phyloP scores from a whole-genome alignment of 2,113 vertebrate genomes.

The Tachycineta bicolor region DNA sequence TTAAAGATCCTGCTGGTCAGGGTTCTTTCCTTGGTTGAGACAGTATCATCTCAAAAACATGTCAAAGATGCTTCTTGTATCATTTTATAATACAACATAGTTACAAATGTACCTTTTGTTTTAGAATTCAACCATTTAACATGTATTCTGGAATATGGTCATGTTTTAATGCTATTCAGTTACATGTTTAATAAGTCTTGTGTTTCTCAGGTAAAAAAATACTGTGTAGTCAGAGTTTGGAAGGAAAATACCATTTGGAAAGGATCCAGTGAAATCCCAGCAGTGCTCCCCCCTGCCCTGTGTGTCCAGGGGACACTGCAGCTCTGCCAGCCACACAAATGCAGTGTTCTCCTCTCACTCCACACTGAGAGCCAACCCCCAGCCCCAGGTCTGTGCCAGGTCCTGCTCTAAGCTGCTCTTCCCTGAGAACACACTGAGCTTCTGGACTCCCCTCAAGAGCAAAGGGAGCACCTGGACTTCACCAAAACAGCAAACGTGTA shows the following conservation, averaged over 20 bases:
- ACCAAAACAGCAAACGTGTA: accelerated
- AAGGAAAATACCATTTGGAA: background rate
- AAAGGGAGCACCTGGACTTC: background rate
- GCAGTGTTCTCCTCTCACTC: background rate
- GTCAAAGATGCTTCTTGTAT: background rate
- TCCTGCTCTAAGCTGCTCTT: background rate
- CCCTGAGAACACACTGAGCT: background rate
- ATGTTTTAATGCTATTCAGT: background rate
- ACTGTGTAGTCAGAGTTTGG: background rate
- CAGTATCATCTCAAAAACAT: background rate
- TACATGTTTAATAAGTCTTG: background rate
- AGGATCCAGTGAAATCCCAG: background rate
- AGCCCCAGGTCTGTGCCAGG: background rate
- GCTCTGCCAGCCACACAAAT: background rate
- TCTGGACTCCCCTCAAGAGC: background rate
- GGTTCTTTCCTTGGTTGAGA: background rate
- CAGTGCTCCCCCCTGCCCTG: background rate
- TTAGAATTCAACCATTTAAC: background rate
- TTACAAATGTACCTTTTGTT: background rate
- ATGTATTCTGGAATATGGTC: background rate
- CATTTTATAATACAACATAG: background rate
- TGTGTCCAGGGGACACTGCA: background rate
- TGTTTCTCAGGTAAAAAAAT: background rate
- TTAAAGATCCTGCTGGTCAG: background rate
- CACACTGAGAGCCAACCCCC: background rate